Base-by-base conservation (phyloP, 35 echinoderm and acorn worm species). In the Hemicentrotus pulcherrimus region DNA sequence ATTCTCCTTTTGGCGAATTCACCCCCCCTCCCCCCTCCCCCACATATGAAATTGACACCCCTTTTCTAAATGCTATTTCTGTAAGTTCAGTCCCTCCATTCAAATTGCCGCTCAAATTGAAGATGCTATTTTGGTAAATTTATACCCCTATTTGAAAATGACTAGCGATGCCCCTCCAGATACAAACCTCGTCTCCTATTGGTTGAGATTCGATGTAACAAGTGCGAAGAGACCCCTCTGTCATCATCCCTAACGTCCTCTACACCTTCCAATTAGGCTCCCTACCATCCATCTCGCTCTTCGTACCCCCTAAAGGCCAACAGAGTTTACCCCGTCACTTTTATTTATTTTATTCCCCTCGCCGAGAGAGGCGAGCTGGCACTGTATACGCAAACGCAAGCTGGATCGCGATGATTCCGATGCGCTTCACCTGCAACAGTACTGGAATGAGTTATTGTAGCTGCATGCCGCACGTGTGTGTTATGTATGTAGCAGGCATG, bases 321-420 rank as follows among this genome's bases (percentile, higher is more conserved):
- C 19, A 28, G 65, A 78, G 65, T n/a, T 78, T 22, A 78, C 6
- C 0, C 18, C 65, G 28, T 78, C 65, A 7, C 65, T 22, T 28
- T 28, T 78, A 78, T 78, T 78, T 78, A 78, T 78, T 78, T 78
- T 78, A 78, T 78, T 78, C 65, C 65, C 65, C 65, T n/a, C 65
- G 65, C 65, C 28, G 65, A 78, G 65, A 78, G 65, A 78, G 65
- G 24, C 28, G 65, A 28, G 19, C 22, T 2, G 24, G 65, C n/a
- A 78, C 65, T 78, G 65, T 28, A 78, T 28, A 78, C 65, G 65
- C 65, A n/a, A 78, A n/a, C 65, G 22, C 65, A 78, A 78, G 65
- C 6, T 22, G 28, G 65, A 78, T 78, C 22, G 65, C 19, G 65
- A 78, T 78, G 65, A 78, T 78, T 22, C 28, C 22, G 65, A 78